Percentiles rank a stretch among this genome's conserved stretches.
These are phyloP conservation scores for Amphiura filiformis DNA, from an alignment of 35 echinoderm and acorn worm genomes.

Conservation along the genomic window DNA sequence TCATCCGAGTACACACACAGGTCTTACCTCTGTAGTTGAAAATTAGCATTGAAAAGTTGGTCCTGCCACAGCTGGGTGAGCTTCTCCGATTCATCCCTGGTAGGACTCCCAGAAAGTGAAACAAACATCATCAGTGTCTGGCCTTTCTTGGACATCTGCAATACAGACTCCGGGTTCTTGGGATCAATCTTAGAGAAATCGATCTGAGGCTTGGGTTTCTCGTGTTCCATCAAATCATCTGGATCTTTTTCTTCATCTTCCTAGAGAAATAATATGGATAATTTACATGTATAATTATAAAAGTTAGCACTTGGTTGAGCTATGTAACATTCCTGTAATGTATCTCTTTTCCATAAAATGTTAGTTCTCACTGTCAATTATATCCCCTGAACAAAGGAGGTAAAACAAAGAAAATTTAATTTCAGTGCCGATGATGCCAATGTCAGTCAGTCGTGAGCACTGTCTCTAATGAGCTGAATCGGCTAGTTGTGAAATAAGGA, in stretches of 20 bases:
- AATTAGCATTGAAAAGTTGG: slow-evolving; percentile 84
- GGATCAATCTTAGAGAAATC: slow-evolving; percentile 79
- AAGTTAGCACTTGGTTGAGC: too few relatives aligned
- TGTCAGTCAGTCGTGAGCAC: too few relatives aligned
- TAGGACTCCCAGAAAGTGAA: slow-evolving; percentile 69
- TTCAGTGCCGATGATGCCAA: too few relatives aligned
- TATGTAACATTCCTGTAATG: too few relatives aligned
- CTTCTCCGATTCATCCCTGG: slow-evolving; percentile 72
- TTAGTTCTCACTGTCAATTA: too few relatives aligned
- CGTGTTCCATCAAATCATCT: slow-evolving; percentile 78
- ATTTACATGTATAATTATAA: too few relatives aligned
- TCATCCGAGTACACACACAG: neutral
- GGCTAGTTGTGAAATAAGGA: too few relatives aligned
- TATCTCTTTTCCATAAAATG: too few relatives aligned
- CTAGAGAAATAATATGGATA: too few relatives aligned
- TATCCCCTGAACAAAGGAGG: too few relatives aligned
- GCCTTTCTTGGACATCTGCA: slow-evolving; percentile 91
- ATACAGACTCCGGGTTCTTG: slow-evolving; percentile 59
- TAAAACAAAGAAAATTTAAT: too few relatives aligned
- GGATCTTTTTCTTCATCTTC: slow-evolving; percentile 89
- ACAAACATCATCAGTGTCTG: slow-evolving; percentile 95
- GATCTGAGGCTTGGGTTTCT: slow-evolving; percentile 60
- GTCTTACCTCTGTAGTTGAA: slow-evolving; percentile 77
- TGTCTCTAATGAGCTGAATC: too few relatives aligned
- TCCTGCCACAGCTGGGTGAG: slow-evolving; percentile 82